These are phyloP conservation scores for Rhincodon typus DNA, from an alignment of 2,797 vertebrate genomes.

Conservation along the genomic window DNA sequence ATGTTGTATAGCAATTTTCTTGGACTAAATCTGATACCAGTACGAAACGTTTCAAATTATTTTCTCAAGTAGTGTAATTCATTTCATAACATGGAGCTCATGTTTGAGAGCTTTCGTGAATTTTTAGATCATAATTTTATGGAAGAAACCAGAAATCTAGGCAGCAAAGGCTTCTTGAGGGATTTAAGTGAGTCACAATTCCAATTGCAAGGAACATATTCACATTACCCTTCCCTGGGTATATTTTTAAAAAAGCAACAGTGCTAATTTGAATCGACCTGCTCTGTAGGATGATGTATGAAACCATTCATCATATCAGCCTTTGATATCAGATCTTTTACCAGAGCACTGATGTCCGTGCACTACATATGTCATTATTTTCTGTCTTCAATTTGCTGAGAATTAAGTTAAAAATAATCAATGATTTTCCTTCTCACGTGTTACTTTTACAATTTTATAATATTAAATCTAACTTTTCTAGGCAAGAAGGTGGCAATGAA, in stretches of 20 bases:
- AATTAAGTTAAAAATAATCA: conserved; percentile 17
- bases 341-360: neutral
- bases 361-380: neutral
- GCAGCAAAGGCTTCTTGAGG: neutral
- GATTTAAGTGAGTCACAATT: conserved; percentile 2
- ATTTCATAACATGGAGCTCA: neutral
- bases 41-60: neutral
- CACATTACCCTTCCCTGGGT: neutral
- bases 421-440: neutral
- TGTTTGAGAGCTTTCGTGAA: neutral
- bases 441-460: neutral
- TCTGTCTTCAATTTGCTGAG: neutral
- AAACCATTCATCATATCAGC: neutral
- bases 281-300: neutral
- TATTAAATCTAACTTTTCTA: neutral
- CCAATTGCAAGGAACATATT: neutral
- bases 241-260: neutral
- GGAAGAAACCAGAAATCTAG: conserved; percentile 15
- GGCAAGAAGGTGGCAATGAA: neutral
- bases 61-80: neutral
- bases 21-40: neutral
- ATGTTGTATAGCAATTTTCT: neutral
- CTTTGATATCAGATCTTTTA: conserved; percentile 4
- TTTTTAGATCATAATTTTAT: neutral
- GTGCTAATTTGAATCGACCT: conserved; percentile 15